Percentiles rank a stretch among this genome's conserved stretches.
phyloP scores from a whole-genome alignment of 2,797 vertebrate genomes.

The Malacoctenus gilli region DNA sequence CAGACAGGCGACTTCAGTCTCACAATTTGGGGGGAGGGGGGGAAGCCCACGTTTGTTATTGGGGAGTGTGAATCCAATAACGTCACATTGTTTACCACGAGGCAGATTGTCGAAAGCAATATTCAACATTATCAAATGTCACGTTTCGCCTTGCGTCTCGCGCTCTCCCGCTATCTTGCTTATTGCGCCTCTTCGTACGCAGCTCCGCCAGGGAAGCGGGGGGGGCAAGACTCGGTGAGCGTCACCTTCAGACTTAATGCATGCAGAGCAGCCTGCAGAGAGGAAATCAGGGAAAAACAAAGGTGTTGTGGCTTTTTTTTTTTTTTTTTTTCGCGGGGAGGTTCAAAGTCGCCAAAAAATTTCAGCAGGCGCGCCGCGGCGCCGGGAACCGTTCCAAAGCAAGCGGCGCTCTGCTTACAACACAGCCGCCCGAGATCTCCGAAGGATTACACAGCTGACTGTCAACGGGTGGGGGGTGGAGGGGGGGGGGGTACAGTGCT shows the following conservation, averaged over 20 bases:
- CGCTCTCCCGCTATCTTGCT: too few relatives aligned
- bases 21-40: too few relatives aligned
- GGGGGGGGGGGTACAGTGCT: conserved; percentile 68
- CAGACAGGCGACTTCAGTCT: too few relatives aligned
- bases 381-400: conserved; percentile 44
- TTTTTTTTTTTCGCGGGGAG: too few relatives aligned
- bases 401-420: conserved; percentile 60
- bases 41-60: too few relatives aligned
- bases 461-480: too few relatives aligned
- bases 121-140: too few relatives aligned
- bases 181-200: too few relatives aligned
- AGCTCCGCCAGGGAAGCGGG: not conserved
- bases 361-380: conserved; percentile 32
- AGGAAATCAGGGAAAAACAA: conserved; percentile 49
- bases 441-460: conserved; percentile 73
- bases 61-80: too few relatives aligned
- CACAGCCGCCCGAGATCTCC: conserved; percentile 66
- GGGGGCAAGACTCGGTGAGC: not conserved
- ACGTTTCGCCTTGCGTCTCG: too few relatives aligned
- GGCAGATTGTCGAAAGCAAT: too few relatives aligned
- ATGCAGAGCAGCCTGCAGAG: conserved; percentile 15
- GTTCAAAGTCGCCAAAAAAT: conserved; percentile 60
- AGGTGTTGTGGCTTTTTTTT: conserved; percentile 30
- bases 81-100: too few relatives aligned
- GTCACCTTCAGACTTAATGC: not conserved